Conservation (phyloP, 35 echinoderm and acorn worm genomes). For the Lytechinus variegatus region DNA sequence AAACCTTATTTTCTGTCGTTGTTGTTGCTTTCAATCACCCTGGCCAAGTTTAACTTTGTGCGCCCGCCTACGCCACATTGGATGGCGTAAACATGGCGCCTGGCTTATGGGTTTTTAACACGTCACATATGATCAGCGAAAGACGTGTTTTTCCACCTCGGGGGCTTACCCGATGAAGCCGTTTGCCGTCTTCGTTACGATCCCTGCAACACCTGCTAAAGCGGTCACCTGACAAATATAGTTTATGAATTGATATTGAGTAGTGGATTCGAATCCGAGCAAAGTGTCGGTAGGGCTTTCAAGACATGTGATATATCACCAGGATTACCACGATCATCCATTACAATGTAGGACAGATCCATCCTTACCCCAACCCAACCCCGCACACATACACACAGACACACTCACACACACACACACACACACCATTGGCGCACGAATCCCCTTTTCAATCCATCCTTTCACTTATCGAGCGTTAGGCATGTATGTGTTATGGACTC, state of each 20-base stretch:
- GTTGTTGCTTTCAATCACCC: neutral
- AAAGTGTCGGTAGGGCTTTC: neutral
- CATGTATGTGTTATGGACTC: no score
- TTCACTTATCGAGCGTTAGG: no score
- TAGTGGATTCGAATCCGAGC: neutral
- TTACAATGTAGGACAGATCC: no score
- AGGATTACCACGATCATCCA: no score
- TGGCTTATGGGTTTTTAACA: neutral
- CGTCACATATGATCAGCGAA: neutral
- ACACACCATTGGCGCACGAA: no score
- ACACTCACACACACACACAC: no score
- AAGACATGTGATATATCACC: neutral
- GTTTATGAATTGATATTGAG: neutral
- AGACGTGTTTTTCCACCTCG: neutral
- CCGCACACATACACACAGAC: no score
- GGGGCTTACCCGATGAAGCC: neutral
- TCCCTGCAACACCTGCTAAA: neutral
- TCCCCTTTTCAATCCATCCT: no score
- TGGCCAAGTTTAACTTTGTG: neutral
- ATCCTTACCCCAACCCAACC: no score
- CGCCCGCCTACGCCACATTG: neutral
- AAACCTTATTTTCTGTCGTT: no score
- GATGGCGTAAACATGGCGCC: neutral
- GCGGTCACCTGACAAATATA: neutral
- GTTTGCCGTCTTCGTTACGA: neutral